phyloP scores from a whole-genome alignment of 2,797 vertebrate genomes.

The Echiichthys vipera region DNA sequence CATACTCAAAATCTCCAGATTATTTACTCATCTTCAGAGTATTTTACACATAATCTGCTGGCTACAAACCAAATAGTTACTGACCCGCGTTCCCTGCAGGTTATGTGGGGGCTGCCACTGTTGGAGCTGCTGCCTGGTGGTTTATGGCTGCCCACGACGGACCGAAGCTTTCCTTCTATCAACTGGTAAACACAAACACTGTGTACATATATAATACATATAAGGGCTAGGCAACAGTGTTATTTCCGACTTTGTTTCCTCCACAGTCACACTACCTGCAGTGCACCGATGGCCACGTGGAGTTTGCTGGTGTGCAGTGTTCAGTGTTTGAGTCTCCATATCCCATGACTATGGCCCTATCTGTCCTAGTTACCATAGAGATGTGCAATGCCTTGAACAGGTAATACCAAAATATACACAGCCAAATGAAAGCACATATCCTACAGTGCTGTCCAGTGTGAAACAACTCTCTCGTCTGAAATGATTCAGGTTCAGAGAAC shows the following conservation, averaged over 20 bases:
- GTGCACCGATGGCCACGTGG: conserved; percentile 82
- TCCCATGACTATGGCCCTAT: conserved; percentile 88
- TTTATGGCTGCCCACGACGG: conserved; percentile 87
- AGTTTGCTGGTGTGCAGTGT: conserved; percentile 86
- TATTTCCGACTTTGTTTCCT: neutral
- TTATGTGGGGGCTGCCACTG: conserved; percentile 86
- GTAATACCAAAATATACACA: conserved; percentile 51
- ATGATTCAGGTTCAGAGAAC: no score
- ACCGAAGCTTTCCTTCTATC: conserved; percentile 83
- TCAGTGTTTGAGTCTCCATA: conserved; percentile 87
- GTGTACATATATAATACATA: no score
- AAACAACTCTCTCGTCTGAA: no score
- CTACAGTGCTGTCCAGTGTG: neutral
- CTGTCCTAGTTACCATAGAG: conserved; percentile 88
- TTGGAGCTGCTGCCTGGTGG: conserved; percentile 88
- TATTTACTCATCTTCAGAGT: neutral
- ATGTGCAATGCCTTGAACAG: conserved; percentile 90
- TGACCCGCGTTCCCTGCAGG: conserved; percentile 62
- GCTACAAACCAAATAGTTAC: neutral
- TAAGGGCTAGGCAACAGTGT: neutral
- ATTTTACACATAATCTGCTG: neutral
- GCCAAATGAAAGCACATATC: neutral
- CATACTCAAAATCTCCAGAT: neutral
- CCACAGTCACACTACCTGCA: conserved; percentile 86
- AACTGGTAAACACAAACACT: conserved; percentile 72